phyloP scores from a whole-genome alignment of 2,888 invertebrate genomes.

The Nemotelus pantherinus region DNA sequence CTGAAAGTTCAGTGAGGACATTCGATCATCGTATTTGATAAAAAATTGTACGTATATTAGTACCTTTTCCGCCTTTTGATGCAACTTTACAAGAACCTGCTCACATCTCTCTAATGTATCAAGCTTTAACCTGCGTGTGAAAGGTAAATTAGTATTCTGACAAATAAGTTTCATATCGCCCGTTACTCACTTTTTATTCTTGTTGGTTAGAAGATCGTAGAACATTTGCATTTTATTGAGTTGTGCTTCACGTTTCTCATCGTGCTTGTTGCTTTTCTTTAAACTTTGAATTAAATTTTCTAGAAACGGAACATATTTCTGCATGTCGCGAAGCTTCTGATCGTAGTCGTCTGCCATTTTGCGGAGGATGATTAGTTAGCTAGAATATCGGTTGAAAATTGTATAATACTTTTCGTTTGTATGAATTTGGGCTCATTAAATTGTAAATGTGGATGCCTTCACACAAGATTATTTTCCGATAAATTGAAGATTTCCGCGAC shows the following conservation, averaged over 20 bases:
- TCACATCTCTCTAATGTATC: constrained; percentile 58
- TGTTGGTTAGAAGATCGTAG: constrained; percentile 54
- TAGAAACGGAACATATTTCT: constrained; percentile 77
- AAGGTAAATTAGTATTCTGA: too few species aligned
- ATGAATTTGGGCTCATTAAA: too few species aligned
- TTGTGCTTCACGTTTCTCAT: constrained; percentile 55
- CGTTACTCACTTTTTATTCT: constrained; percentile 54
- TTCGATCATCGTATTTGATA: too few species aligned
- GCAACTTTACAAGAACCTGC: constrained; percentile 56
- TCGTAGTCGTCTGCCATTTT: constrained; percentile 63
- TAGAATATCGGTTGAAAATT: too few species aligned
- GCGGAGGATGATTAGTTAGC: neutral
- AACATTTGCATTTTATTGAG: constrained; percentile 58
- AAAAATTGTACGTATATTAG: neutral
- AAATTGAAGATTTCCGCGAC: too few species aligned
- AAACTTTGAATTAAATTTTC: constrained; percentile 74
- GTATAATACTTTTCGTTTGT: too few species aligned
- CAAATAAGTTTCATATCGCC: too few species aligned
- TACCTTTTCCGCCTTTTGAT: constrained; percentile 58
- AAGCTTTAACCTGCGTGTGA: constrained; percentile 54
- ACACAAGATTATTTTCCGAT: too few species aligned
- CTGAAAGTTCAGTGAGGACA: neutral
- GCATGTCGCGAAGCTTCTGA: constrained; percentile 72
- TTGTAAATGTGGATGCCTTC: too few species aligned
- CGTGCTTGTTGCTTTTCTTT: constrained; percentile 63